phyloP scores from a whole-genome alignment of 2,797 vertebrate species.

The Coluber constrictor region DNA sequence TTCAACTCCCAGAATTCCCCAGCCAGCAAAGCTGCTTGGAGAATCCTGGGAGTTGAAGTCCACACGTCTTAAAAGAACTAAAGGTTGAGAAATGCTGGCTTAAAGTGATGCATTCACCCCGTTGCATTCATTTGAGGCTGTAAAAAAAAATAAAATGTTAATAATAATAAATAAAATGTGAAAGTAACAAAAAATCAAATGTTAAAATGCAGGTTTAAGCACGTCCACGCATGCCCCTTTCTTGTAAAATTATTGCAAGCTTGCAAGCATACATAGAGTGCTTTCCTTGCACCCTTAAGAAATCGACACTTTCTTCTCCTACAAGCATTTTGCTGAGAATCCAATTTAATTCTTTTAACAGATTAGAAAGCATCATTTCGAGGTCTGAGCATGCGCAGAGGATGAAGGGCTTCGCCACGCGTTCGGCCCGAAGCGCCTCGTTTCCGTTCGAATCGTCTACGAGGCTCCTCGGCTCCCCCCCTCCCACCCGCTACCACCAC shows the following conservation, averaged over 20 bases:
- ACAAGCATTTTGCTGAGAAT: background rate
- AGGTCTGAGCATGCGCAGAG: background rate
- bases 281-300: background rate
- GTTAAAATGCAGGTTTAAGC: background rate
- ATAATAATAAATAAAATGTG: background rate
- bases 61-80: background rate
- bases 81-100: background rate
- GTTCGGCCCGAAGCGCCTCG: background rate
- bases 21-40: background rate
- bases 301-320: background rate
- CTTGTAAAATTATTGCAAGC: background rate
- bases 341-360: too few species aligned
- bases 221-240: background rate
- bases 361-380: background rate
- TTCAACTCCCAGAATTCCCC: background rate
- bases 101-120: background rate
- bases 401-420: background rate
- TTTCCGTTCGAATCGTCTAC: background rate
- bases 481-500: background rate
- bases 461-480: background rate
- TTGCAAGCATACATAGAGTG: rapidly evolving
- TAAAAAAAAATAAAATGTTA: background rate
- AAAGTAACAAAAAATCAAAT: background rate
- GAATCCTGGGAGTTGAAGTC: background rate
- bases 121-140: background rate